Conservation (phyloP, 2,888 invertebrate species). For the Urechis unicinctus region DNA sequence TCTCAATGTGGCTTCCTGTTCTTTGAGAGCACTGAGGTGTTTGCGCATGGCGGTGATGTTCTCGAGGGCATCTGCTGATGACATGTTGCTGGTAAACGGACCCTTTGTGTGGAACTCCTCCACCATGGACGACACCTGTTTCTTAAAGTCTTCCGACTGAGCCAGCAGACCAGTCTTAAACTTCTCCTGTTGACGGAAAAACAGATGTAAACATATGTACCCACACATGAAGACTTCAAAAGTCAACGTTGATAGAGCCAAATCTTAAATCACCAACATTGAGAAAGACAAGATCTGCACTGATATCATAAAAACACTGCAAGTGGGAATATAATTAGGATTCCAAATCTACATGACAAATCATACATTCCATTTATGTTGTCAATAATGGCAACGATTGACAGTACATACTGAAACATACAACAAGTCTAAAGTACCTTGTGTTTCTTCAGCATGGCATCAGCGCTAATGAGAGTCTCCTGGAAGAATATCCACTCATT, state of each 20-base stretch:
- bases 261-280: too few species aligned
- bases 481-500: slow-evolving; percentile 68
- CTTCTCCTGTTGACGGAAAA: slow-evolving; percentile 38
- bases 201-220: not conserved
- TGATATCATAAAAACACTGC: too few species aligned
- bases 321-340: too few species aligned
- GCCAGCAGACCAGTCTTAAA: slow-evolving; percentile 63
- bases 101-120: slow-evolving; percentile 64
- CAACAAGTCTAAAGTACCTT: slow-evolving; percentile 54
- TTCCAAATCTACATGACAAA: too few species aligned
- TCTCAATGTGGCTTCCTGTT: slow-evolving; percentile 61
- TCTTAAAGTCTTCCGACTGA: slow-evolving; percentile 67
- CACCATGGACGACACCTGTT: slow-evolving; percentile 63
- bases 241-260: too few species aligned
- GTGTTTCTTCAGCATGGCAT: slow-evolving; percentile 66
- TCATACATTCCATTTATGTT: too few species aligned
- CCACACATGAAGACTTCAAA: not conserved
- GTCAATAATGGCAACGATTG: too few species aligned
- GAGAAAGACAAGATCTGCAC: too few species aligned
- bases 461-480: slow-evolving; percentile 63
- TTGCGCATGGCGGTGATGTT: slow-evolving; percentile 35
- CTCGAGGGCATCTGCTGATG: slow-evolving; percentile 41
- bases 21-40: slow-evolving; percentile 54
- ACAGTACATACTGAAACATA: not conserved
- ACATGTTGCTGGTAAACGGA: slow-evolving; percentile 37